Conservation (phyloP, 2,888 invertebrate genomes). For the Linnaemya tessellans region DNA sequence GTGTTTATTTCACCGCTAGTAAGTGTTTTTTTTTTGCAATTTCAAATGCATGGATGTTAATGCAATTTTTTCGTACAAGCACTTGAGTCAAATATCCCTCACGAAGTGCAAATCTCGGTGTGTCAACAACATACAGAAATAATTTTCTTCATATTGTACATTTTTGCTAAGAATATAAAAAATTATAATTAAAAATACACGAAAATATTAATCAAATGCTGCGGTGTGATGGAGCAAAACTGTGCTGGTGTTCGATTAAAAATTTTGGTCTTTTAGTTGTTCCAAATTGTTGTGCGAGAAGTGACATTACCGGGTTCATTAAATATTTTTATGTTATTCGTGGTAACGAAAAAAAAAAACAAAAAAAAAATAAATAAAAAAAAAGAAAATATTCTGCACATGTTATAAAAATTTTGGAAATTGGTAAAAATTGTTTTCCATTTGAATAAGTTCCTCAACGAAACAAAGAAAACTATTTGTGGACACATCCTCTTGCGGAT, state of each 20-base stretch:
- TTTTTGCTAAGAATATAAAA: slow-evolving; percentile 29
- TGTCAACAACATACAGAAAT: slow-evolving; percentile 22
- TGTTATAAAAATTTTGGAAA: slow-evolving; percentile 35
- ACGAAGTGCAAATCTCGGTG: not conserved
- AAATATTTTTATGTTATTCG: slow-evolving; percentile 53
- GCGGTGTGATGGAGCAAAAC: slow-evolving; percentile 10
- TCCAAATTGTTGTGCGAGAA: slow-evolving; percentile 57
- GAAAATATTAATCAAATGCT: slow-evolving; percentile 21
- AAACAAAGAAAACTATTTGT: slow-evolving; percentile 19
- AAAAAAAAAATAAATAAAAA: slow-evolving; percentile 7
- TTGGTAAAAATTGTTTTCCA: slow-evolving; percentile 41
- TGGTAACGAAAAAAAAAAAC: slow-evolving; percentile 21
- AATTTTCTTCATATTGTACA: not conserved
- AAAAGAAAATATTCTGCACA: slow-evolving; percentile 7
- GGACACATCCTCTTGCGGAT: not conserved
- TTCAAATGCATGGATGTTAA: not conserved
- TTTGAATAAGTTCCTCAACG: not conserved
- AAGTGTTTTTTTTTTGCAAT: slow-evolving; percentile 6
- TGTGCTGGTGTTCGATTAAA: slow-evolving; percentile 46
- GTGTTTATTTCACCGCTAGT: not conserved
- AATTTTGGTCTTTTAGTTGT: slow-evolving; percentile 55
- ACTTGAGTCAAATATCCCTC: slow-evolving; percentile 2
- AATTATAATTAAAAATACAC: slow-evolving; percentile 25
- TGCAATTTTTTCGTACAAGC: not conserved
- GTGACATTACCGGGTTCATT: slow-evolving; percentile 67